Evolutionary conservation across 2,113 vertebrate species (phyloP).

Genomic region (Pongo abelii): DNA sequence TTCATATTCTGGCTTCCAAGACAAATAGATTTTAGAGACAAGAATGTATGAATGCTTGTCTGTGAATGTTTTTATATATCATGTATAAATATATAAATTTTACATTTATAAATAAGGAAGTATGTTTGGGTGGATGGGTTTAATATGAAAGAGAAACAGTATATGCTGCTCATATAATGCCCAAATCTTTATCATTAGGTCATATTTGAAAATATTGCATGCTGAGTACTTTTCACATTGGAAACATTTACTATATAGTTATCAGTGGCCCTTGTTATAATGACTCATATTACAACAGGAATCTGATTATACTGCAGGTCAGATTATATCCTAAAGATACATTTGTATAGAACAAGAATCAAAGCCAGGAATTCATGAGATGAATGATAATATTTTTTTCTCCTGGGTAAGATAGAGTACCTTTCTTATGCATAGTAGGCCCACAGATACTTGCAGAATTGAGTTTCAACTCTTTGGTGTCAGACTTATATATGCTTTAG

Average conservation of each 20-base stretch:
- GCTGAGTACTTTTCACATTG: not conserved
- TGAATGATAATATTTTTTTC: not conserved
- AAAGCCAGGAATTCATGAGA: not conserved
- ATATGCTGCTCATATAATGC: not conserved
- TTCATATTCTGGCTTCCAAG: conserved; percentile 22
- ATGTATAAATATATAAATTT: not conserved
- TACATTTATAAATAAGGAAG: not conserved
- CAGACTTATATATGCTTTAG: not conserved
- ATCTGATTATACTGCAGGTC: not conserved
- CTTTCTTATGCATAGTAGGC: not conserved
- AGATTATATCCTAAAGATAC: conserved; percentile 10
- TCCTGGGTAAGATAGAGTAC: not conserved
- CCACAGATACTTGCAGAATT: not conserved
- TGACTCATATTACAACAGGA: not conserved
- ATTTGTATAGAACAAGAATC: not conserved
- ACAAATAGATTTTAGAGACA: not conserved
- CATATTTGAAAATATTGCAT: not conserved
- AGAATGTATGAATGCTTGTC: not conserved
- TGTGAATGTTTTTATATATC: not conserved
- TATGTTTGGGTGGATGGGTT: not conserved
- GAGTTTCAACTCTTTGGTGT: not conserved
- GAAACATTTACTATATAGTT: not conserved
- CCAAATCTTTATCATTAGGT: not conserved
- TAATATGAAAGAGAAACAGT: not conserved
- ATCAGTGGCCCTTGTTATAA: not conserved